phyloP scores from a whole-genome alignment of 1,140 invertebrate species.

The Alviniconcha marisindica region DNA sequence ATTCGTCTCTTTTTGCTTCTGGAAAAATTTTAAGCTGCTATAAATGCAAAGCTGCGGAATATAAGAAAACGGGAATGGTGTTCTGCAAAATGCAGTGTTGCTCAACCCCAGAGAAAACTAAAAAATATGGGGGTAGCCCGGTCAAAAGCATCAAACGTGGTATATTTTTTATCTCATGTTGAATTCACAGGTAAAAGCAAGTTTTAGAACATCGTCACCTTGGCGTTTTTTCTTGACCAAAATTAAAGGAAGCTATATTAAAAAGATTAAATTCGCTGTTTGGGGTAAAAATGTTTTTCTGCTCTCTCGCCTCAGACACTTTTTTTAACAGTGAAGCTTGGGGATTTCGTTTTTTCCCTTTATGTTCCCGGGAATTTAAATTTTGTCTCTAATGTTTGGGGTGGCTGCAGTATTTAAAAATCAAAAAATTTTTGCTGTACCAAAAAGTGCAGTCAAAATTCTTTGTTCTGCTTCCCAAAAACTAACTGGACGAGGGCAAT shows the following conservation, averaged over 20 bases:
- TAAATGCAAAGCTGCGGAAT: no score
- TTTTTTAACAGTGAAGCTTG: not conserved
- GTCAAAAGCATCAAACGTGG: not conserved
- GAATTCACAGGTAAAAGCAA: not conserved
- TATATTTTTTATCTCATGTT: not conserved
- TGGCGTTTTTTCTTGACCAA: not conserved
- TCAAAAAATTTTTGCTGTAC: not conserved
- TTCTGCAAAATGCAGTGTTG: not conserved
- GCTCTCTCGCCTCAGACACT: no score
- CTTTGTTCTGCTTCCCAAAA: no score
- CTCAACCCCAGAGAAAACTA: not conserved
- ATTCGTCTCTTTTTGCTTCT: no score
- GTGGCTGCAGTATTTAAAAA: not conserved
- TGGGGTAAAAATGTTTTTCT: not conserved
- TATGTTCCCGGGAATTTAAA: not conserved
- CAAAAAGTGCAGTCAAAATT: no score
- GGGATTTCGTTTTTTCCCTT: not conserved
- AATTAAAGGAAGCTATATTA: not conserved
- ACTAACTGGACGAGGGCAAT: no score
- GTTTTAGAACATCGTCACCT: not conserved
- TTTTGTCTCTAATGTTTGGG: not conserved
- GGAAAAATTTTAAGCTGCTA: no score
- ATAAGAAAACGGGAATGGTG: no score
- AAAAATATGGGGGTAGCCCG: not conserved
- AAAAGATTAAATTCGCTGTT: not conserved